These are phyloP conservation scores for Hyaena hyaena DNA, from an alignment of 2,113 vertebrate species.

Conservation along the genomic window DNA sequence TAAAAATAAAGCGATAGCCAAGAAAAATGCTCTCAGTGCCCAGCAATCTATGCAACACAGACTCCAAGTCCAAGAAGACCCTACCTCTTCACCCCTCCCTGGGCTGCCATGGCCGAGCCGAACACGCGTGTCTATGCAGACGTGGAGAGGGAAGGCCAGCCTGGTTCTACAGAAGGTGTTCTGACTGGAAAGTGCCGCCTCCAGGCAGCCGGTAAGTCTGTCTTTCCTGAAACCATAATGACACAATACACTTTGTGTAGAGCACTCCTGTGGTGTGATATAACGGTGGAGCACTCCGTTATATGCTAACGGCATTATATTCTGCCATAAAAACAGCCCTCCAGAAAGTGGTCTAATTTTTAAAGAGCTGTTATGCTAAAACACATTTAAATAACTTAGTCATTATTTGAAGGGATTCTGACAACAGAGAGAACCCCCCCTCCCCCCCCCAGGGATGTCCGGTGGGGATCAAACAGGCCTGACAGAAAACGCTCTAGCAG, in stretches of 20 bases:
- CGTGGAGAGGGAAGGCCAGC: rapidly evolving
- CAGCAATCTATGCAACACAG: not conserved
- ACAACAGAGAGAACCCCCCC: not conserved
- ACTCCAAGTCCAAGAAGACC: not conserved
- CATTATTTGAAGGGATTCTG: not conserved
- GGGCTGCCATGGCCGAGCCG: not conserved
- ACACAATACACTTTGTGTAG: not conserved
- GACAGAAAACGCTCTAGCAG: not conserved
- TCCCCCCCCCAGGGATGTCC: not conserved
- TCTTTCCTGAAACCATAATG: not conserved
- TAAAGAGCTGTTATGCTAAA: not conserved
- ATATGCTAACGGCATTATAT: not conserved
- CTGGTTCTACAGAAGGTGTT: rapidly evolving
- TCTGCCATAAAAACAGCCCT: not conserved
- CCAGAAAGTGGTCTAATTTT: not conserved
- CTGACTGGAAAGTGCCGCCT: not conserved
- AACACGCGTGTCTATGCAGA: not conserved
- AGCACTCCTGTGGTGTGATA: not conserved
- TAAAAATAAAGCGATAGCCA: not conserved
- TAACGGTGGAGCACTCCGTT: not conserved
- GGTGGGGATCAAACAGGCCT: not conserved
- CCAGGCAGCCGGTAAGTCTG: not conserved
- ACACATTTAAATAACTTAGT: not conserved
- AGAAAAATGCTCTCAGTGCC: not conserved
- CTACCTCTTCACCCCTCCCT: rapidly evolving